Base-by-base conservation (phyloP, 1,140 invertebrate genomes). In the Carposina sasakii region DNA sequence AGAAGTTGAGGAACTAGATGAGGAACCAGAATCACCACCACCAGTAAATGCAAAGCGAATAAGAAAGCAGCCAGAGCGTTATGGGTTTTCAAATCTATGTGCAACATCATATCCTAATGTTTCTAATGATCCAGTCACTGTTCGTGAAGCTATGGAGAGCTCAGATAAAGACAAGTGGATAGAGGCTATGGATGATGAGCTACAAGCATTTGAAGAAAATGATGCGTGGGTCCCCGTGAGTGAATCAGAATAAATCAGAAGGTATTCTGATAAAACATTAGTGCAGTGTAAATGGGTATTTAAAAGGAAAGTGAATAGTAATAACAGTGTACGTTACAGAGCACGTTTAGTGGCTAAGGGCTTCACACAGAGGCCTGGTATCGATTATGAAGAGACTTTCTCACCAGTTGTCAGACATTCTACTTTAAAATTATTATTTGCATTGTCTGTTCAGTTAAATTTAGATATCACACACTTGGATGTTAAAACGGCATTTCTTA, bases 241-340 rank as follows among this genome's bases (percentile, higher is more conserved):
- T 44, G 49, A 71, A n/a, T 26, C 54, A 54, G n/a, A n/a, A n/a
- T n/a, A n/a, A n/a, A n/a, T n/a, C n/a, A n/a, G n/a, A n/a, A n/a
- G n/a, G n/a, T 71, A 72, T 19, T 5, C 50, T 17, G 47, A 56
- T 44, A 59, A 57, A 49, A 71, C 66, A 26, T 47, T 67, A 54
- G 66, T 84, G 26, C 42, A 72, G 45, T 74, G 67, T 37, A 67
- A 69, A 54, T 77, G 73, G 71, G 63, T 81, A 3, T 81, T 58
- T 21, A 71, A 64, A 52, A 50, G 28, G 4, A 81, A 82, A 46
- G 33, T 50, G 0, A 21, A 47, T 31, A 49, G 46, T 53, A 50
- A 57, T 37, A 52, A 52, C 2, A 57, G 46, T 53, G 42, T 57
- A 1, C 34, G 54, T 0, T 57, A 52, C 22, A 33, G 54, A 23